Evolutionary conservation across 2,797 vertebrate species (phyloP).

Genomic region (Ambastaia sidthimunki): DNA sequence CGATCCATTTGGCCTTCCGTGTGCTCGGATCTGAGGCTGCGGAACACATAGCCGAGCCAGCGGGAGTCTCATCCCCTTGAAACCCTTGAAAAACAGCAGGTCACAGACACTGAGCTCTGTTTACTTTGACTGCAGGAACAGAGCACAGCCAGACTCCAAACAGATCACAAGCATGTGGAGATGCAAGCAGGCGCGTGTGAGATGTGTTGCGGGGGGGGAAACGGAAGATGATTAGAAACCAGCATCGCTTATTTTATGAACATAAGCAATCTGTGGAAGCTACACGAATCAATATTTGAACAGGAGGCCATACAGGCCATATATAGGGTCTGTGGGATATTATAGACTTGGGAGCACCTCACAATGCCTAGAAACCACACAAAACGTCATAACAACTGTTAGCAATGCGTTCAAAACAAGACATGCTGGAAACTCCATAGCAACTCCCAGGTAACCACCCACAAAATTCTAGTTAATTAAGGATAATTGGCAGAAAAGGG

Average conservation of each 20-base stretch:
- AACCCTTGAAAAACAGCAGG: slow-evolving; percentile 29
- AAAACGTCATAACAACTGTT: not conserved
- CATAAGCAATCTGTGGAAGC: not conserved
- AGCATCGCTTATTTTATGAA: slow-evolving; percentile 3
- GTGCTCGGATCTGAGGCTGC: slow-evolving; percentile 25
- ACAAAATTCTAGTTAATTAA: too few relatives aligned
- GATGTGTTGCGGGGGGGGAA: too few relatives aligned
- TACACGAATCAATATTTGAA: not conserved
- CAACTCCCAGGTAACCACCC: not conserved
- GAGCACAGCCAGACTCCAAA: slow-evolving; percentile 1
- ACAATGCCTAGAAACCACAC: not conserved
- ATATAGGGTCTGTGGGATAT: not conserved
- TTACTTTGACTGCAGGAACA: slow-evolving; percentile 29
- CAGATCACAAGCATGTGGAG: slow-evolving; percentile 17
- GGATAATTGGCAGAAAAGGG: too few relatives aligned
- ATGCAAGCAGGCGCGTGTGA: not conserved
- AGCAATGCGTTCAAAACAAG: not conserved
- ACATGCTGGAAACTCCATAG: too few relatives aligned
- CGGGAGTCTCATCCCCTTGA: slow-evolving; percentile 12
- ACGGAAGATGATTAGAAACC: not conserved
- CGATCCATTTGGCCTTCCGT: slow-evolving; percentile 4
- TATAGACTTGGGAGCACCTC: not conserved
- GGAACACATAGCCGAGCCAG: slow-evolving; percentile 12
- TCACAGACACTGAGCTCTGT: not conserved
- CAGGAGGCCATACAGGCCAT: too few relatives aligned